These are phyloP conservation scores for Porites cylindrica DNA, from an alignment of 92 coral and sea anemone species.

Conservation along the genomic window DNA sequence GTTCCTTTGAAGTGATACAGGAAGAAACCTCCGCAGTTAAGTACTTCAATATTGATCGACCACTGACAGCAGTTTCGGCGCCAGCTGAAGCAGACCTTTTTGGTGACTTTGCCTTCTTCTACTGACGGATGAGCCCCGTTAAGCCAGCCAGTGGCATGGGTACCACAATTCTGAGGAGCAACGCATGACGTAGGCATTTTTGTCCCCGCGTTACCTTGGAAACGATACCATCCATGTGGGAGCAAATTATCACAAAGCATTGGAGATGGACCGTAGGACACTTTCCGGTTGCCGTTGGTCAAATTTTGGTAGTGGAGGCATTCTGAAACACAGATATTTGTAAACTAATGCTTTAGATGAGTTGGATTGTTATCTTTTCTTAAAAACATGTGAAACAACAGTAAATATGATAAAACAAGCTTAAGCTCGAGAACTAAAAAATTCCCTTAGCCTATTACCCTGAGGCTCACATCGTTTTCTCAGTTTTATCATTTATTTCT, in stretches of 20 bases:
- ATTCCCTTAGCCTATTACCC: too few relatives aligned
- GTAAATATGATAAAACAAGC: too few relatives aligned
- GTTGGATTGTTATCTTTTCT: neutral
- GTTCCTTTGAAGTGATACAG: slow-evolving; percentile 9
- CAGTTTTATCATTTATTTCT: too few relatives aligned
- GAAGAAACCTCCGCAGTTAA: slow-evolving; percentile 10
- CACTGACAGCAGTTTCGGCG: slow-evolving; percentile 1
- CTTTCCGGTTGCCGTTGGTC: neutral
- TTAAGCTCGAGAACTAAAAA: too few relatives aligned
- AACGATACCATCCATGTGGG: slow-evolving; percentile 15
- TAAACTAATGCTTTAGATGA: neutral
- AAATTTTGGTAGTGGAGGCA: neutral
- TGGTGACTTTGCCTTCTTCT: slow-evolving; percentile 14
- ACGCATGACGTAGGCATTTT: slow-evolving; percentile 1
- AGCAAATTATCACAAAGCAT: neutral
- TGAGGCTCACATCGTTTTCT: too few relatives aligned
- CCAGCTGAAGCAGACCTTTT: slow-evolving; percentile 21
- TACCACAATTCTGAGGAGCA: neutral
- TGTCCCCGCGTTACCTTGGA: slow-evolving; percentile 28
- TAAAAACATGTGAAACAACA: too few relatives aligned
- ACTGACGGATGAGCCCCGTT: slow-evolving; percentile 24
- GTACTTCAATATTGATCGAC: slow-evolving; percentile 3
- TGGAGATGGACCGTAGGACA: neutral
- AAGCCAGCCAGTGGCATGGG: slow-evolving; percentile 30
- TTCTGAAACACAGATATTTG: neutral